Evolutionary conservation across 2,888 invertebrate genomes (phyloP).

Genomic region (Acronicta leporina): DNA sequence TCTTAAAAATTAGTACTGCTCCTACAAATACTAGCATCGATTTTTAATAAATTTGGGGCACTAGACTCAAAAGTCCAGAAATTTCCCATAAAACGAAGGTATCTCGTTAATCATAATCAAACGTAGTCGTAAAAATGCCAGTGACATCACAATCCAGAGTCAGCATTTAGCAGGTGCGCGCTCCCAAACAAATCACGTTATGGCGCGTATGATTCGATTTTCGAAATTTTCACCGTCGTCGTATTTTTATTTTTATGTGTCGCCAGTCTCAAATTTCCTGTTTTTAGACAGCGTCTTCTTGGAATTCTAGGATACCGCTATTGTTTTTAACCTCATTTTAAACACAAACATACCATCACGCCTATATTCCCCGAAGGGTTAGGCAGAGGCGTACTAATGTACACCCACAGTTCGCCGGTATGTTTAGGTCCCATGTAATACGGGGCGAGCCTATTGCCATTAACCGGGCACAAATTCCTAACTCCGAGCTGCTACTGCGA

Average conservation of each 20-base stretch:
- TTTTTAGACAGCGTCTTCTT: conserved; percentile 41
- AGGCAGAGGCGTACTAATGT: too few species aligned
- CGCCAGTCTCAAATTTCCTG: conserved; percentile 40
- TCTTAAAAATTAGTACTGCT: too few species aligned
- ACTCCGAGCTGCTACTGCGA: too few species aligned
- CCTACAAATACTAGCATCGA: too few species aligned
- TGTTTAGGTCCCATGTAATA: too few species aligned
- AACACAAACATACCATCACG: too few species aligned
- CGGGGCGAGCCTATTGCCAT: too few species aligned
- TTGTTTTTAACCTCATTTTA: conserved; percentile 50
- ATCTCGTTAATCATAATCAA: conserved; percentile 40
- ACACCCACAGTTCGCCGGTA: too few species aligned
- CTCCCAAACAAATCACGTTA: conserved; percentile 71
- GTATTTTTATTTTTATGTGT: conserved; percentile 39
- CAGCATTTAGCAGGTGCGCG: conserved; percentile 58
- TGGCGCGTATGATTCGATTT: conserved; percentile 77
- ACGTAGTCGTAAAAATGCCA: conserved; percentile 28
- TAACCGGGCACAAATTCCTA: too few species aligned
- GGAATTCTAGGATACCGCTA: conserved; percentile 26
- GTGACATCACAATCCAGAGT: conserved; percentile 23
- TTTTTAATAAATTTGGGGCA: too few species aligned
- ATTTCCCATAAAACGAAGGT: conserved; percentile 13
- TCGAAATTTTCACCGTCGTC: conserved; percentile 67
- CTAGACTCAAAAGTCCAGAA: not conserved
- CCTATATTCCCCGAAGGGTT: too few species aligned